These are phyloP conservation scores for Coregonus clupeaformis DNA, from an alignment of 2,113 vertebrate genomes.

Conservation along the genomic window DNA sequence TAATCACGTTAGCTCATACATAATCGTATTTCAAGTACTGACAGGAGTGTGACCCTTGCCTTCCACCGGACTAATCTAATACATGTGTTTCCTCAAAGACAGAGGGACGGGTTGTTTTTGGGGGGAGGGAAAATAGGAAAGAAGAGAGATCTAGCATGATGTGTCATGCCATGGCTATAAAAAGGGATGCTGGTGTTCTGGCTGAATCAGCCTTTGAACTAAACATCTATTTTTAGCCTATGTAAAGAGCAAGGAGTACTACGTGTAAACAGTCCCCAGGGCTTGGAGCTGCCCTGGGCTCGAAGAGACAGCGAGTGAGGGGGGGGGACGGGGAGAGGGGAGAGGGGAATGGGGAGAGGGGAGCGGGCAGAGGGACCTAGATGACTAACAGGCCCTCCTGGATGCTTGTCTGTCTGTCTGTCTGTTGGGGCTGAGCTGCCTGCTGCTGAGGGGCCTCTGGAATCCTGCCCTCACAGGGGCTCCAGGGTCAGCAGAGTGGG, in stretches of 20 bases:
- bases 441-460: slow-evolving; percentile 38
- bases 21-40: slow-evolving; percentile 74
- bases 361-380: too few relatives aligned
- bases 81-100: slow-evolving; percentile 73
- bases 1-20: slow-evolving; percentile 77
- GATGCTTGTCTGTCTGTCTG: slow-evolving; percentile 27
- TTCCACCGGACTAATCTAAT: slow-evolving; percentile 72
- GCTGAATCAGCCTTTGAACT: slow-evolving; percentile 54
- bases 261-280: slow-evolving; percentile 44
- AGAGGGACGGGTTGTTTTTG: slow-evolving; percentile 66
- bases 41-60: slow-evolving; percentile 73
- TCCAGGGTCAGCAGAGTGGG: slow-evolving; percentile 53
- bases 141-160: slow-evolving; percentile 37
- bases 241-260: slow-evolving; percentile 31
- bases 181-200: slow-evolving; percentile 58
- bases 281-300: slow-evolving; percentile 25
- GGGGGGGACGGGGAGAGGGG: too few relatives aligned
- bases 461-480: slow-evolving; percentile 43
- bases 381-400: slow-evolving; percentile 49
- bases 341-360: too few relatives aligned
- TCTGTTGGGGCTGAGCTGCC: slow-evolving; percentile 9
- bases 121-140: neutral
- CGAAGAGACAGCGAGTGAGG: neutral
- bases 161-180: slow-evolving; percentile 71
- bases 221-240: slow-evolving; percentile 72